Base-by-base conservation (phyloP, 2,888 invertebrate species). In the Lasioglossum zephyrum region DNA sequence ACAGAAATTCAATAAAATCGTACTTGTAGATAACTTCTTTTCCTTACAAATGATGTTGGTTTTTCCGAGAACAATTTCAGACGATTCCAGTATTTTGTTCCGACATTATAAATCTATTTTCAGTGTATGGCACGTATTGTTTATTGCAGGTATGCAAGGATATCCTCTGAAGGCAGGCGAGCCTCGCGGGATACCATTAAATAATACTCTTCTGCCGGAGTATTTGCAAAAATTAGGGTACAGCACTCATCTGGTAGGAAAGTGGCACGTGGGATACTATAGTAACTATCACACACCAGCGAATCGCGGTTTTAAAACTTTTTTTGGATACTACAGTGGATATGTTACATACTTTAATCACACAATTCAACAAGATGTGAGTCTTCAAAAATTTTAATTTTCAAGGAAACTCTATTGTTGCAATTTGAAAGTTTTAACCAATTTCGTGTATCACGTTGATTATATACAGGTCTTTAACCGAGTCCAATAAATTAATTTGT, bases 261-360 rank as follows among this genome's bases (percentile, higher is more conserved):
- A 96, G 95, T 96, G 96, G 96, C 96, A 96, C 88, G 92, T 96
- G 69, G 96, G 96, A 3, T 96, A 96, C 92, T 95, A 95, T 85
- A 93, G 94, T 11, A 92, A 95, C 76, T 95, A 96, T 86, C 97
- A 96, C 93, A 96, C 97, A 9, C 98, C 98, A 1, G 96, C 96
- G 0, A 95, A 95, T 85, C 96, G 98, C 57, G 98, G 98, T 5
- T 99, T 98, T 92, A 97, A 98, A 90, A 96, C 96, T 8, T 98
- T 98, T 94, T 98, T 97, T 93, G 99, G 99, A 2, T 98, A 98
- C 93, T 97, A 97, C 96, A 97, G 97, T 84, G 98, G 98, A 2
- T 97, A 96, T 88, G 96, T 98, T 82, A 98, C 98, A 93, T 99
- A 99, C 93, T 98, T 96, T 92, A 97, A 97, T 91, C 96, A 97